Evolutionary conservation across 2,888 invertebrate genomes (phyloP), one percentile per base, ranked within the genome.

Genomic region (Lacanobia oleracea): DNA sequence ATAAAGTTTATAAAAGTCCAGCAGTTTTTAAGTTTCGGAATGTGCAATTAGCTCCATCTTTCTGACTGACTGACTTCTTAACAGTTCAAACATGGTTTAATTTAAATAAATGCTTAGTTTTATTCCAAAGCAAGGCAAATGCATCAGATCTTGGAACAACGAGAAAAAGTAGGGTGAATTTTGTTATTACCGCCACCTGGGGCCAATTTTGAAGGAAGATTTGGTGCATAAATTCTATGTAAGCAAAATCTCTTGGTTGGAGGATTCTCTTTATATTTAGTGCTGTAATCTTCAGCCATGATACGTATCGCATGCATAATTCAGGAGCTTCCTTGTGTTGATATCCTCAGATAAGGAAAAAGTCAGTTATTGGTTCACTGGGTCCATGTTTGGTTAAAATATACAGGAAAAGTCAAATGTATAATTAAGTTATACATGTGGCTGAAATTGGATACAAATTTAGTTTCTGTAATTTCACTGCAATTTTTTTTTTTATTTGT

Each of bases 231-330:
- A 33, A 59, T 67, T 63, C 59, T 50, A 18, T 54, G 48, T 9
- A 23, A 48, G 37, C 27, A 62, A 63, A 68, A 51, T 18, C 51
- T 12, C 6, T 33, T 27, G 37, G 7, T 23, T 5, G 21, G n/a
- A 6, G 14, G 12, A 18, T 57, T 27, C 23, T 62, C 23, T n/a
- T 23, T 63, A 67, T 64, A 71, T 79, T 51, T 62, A 54, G 53
- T 61, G 45, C 45, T n/a, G 54, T 72, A 63, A 81, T 79, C 23
- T 72, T 68, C 65, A 59, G 48, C 51, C 61, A 67, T 65, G 54
- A 65, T 79, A 57, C 70, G 63, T 57, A 62, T 3, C 10, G 4
- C 45, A 77, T 80, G 70, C 74, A 81, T 80, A 53, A 80, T 77
- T 81, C 70, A 80, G 57, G 5, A 65, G 67, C 6, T 50, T 64